These are phyloP conservation scores for Telmatochromis sp. DNA, from an alignment of 2,113 vertebrate genomes.

Conservation along the genomic window DNA sequence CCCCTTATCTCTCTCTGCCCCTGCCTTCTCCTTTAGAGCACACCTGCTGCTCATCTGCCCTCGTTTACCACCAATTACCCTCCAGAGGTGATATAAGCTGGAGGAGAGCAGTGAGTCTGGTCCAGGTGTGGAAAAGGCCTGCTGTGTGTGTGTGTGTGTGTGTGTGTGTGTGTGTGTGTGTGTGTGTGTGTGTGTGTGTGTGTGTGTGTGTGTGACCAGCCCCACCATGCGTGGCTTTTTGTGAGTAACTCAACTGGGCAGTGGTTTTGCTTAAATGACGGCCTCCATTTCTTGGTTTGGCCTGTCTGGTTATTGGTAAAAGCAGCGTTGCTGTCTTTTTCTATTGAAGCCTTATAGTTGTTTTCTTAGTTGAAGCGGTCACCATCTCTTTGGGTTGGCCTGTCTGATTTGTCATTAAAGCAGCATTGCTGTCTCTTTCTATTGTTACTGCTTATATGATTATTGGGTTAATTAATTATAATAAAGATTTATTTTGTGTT, in stretches of 20 bases:
- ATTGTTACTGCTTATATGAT: not conserved
- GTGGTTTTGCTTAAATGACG: not conserved
- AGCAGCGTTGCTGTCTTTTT: not conserved
- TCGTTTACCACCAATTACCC: too few species aligned
- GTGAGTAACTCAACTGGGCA: not conserved
- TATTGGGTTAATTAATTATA: not conserved
- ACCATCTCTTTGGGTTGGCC: not conserved
- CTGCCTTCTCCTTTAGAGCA: too few species aligned
- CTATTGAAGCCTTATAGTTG: not conserved
- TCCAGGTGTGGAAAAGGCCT: too few species aligned
- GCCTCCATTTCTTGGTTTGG: not conserved
- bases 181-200: too few species aligned
- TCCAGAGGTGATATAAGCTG: too few species aligned
- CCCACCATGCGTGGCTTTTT: accelerated
- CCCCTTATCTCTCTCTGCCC: too few species aligned
- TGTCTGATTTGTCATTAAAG: accelerated
- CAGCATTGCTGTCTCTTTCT: not conserved
- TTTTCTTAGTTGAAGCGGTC: not conserved
- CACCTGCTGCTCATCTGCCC: too few species aligned
- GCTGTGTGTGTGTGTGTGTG: too few species aligned
- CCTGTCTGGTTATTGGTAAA: not conserved
- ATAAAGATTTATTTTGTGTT: not conserved
- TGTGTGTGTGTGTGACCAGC: too few species aligned
- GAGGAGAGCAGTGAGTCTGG: too few species aligned
- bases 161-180: too few species aligned